Base-by-base conservation (phyloP, 2,797 vertebrate genomes). In the Oreonectes daqikongensis region DNA sequence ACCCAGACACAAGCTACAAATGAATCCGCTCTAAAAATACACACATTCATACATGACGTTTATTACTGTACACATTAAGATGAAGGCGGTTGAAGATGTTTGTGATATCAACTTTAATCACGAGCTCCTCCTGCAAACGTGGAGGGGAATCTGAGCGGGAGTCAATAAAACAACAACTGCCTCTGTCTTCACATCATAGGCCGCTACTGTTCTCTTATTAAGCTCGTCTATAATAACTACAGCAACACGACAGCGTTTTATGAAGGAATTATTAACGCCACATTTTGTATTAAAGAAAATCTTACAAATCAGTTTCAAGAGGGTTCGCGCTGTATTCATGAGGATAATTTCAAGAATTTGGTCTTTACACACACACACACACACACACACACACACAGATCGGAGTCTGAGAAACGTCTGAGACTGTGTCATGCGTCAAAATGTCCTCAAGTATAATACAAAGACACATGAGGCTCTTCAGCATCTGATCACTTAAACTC, bases 131-230 rank as follows among this genome's bases (percentile, higher is more conserved):
- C 64, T 26, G 38, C 73, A 59, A 68, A 68, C 20, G 30, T 35
- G 55, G 48, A 57, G 1, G 64, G 26, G 64, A 59, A 46, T 75
- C 64, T 1, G 9, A 76, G 64, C 59, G 73, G 64, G 73, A 68
- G 65, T 78, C 67, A 52, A 55, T 75, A 69, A 75, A 61, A 76
- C 81, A 76, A 78, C 68, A 75, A 73, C 79, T 68, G 78, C 38
- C 83, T 74, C 75, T 71, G 73, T 65, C 80, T 32, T 71, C 77
- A 69, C 17, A 4, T 64, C 53, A 75, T 28, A 74, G 82, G 10
- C 26, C 2, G 22, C 55, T 30, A 28, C 22, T 67, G 38, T 18
- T 24, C 50, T 59, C 24, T 11, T 44, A 66, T 18, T 52, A 52
- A 64, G 9, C 35, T 32, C 10, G 40, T 42, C 12, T 42, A 42